A percentile compares a stretch with the other conserved stretches of the same genome.
phyloP scores from a whole-genome alignment of 2,888 invertebrate species.

The Phaedon cochleariae region DNA sequence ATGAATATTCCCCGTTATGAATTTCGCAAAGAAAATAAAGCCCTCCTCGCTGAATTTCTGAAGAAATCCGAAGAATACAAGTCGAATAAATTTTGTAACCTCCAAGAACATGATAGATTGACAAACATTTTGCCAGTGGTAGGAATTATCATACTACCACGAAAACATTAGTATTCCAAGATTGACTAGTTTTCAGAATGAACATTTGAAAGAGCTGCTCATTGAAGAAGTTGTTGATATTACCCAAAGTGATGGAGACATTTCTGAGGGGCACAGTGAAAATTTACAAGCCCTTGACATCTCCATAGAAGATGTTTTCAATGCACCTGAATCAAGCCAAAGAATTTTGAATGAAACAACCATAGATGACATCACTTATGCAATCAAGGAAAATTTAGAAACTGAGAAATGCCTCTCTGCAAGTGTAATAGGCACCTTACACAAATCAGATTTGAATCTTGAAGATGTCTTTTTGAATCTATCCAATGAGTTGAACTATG shows the following conservation, averaged over 20 bases:
- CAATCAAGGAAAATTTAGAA: constrained; percentile 40
- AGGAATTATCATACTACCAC: constrained; percentile 10
- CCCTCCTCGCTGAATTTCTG: constrained; percentile 33
- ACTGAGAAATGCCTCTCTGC: constrained; percentile 29
- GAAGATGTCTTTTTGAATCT: constrained; percentile 33
- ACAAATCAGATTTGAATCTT: constrained; percentile 26
- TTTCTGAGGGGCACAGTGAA: not conserved
- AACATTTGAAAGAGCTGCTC: not conserved
- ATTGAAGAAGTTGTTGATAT: constrained; percentile 30
- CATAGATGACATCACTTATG: constrained; percentile 33
- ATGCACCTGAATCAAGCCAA: constrained; percentile 6
- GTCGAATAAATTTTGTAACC: constrained; percentile 34
- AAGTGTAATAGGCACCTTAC: constrained; percentile 34
- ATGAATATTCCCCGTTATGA: constrained; percentile 31
- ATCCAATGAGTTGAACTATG: constrained; percentile 29
- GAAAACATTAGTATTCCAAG: too few relatives aligned
- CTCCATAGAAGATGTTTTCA: not conserved
- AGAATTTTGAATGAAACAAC: constrained; percentile 22
- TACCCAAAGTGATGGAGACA: constrained; percentile 34
- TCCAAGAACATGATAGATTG: constrained; percentile 28
- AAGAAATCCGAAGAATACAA: constrained; percentile 35
- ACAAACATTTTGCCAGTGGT: constrained; percentile 38
- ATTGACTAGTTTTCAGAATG: too few relatives aligned
- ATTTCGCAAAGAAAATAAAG: constrained; percentile 37
- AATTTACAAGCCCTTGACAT: not conserved